Evolutionary conservation across 2,113 vertebrate species (phyloP), one percentile per base, ranked within the genome.

Genomic region (Pyxicephalus adspersus): DNA sequence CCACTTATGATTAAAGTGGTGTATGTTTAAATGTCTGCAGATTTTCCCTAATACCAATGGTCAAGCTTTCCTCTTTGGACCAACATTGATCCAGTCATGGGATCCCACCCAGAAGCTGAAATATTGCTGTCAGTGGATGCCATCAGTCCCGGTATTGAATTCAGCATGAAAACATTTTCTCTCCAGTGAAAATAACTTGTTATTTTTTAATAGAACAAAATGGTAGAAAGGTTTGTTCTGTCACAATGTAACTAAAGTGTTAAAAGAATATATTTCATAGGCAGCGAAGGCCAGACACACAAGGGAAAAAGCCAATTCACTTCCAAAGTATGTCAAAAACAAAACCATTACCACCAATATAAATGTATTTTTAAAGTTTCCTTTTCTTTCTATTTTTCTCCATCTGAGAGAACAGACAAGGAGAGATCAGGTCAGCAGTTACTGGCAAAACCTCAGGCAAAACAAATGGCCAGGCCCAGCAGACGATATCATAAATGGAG

Each of bases 301-400:
- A 22, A 13, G 70, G 70, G 52, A 73, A 22, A 58, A 58, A 58
- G 70, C 8, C 52, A 73, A 23, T 58, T 73, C 70, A 58, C 52
- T 18, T 31, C 29, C 25, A 17, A 20, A 31, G 70, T 72, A 17
- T 23, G 52, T 34, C 54, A 34, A 52, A 38, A 57, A 31, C 28
- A 73, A 54, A 73, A 34, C 70, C 70, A 73, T 73, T 73, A 73
- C 26, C 54, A 58, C 70, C 57, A 73, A 73, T 73, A 73, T 22
- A 34, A 31, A 31, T 58, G 54, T 58, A 73, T 73, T 73, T 73
- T 73, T 34, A 73, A 73, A 57, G 70, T 20, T 16, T 58, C 28
- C 28, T 20, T 58, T n/a, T n/a, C n/a, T n/a, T n/a, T n/a, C n/a
- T n/a, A n/a, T 23, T 23, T 60, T 23, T 9, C 8, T 57, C 29